Percentiles rank a stretch among this genome's conserved stretches.
Evolutionary conservation across 2,888 invertebrate genomes (phyloP).

Genomic region (Patella pellucida): DNA sequence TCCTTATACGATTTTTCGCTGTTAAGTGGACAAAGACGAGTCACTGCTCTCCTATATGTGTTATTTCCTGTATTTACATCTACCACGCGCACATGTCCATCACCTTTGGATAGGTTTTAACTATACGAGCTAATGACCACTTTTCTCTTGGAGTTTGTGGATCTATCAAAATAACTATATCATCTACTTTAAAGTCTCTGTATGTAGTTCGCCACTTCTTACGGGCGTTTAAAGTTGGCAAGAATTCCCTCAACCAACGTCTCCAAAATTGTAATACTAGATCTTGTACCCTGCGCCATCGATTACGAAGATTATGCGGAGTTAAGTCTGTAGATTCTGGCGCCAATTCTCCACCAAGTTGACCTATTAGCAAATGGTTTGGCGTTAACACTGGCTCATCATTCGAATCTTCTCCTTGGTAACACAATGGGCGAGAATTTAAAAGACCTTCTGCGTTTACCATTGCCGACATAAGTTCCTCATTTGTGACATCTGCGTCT

Average conservation of each 20-base stretch:
- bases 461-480: slow-evolving; percentile 31
- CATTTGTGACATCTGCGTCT: no score
- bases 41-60: no score
- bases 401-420: background rate
- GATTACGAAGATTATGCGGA: background rate
- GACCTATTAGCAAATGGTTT: slow-evolving; percentile 27
- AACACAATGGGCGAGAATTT: slow-evolving; percentile 31
- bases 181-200: slow-evolving; percentile 28
- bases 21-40: no score
- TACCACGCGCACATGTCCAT: no score
- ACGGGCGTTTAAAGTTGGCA: slow-evolving; percentile 23
- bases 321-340: slow-evolving; percentile 29
- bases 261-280: slow-evolving; percentile 36
- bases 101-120: slow-evolving; percentile 24
- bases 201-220: slow-evolving; percentile 24
- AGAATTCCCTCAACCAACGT: slow-evolving; percentile 31
- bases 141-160: slow-evolving; percentile 28
- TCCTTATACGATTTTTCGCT: no score
- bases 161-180: slow-evolving; percentile 33
- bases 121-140: slow-evolving; percentile 34
- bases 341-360: slow-evolving; percentile 33
- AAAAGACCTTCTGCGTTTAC: slow-evolving; percentile 37
- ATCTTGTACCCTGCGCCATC: slow-evolving; percentile 37
- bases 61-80: no score
- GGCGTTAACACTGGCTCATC: slow-evolving; percentile 21